Evolutionary conservation across 2,797 vertebrate species (phyloP).

Genomic region (Acomys russatus): DNA sequence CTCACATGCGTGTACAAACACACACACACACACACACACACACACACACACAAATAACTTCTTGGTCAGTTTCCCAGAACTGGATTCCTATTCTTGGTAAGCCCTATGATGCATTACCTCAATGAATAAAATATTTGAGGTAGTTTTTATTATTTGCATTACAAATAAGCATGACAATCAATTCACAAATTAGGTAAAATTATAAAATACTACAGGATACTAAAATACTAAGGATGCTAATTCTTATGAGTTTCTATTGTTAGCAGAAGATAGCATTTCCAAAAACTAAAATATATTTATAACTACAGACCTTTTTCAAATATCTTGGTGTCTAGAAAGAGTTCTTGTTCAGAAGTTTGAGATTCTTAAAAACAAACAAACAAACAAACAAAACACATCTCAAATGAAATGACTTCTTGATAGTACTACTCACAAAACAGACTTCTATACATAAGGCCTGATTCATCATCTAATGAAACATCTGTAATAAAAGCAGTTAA

Average conservation of each 20-base stretch:
- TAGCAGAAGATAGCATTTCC: conserved; percentile 24
- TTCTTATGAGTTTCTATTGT: conserved; percentile 44
- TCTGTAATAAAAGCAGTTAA: conserved; percentile 1
- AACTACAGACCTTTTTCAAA: conserved; percentile 91
- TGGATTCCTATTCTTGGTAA: conserved; percentile 21
- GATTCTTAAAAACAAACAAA: conserved; percentile 85
- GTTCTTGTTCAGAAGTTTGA: conserved; percentile 90
- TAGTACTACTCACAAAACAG: background rate
- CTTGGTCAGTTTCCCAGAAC: conserved; percentile 34
- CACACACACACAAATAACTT: background rate
- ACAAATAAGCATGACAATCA: conserved; percentile 36
- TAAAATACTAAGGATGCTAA: conserved; percentile 30
- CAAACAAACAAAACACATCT: conserved; percentile 59
- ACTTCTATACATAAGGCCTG: conserved; percentile 26
- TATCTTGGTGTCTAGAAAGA: conserved; percentile 91
- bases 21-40: no score
- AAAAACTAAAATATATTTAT: conserved; percentile 61
- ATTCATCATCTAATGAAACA: conserved; percentile 34
- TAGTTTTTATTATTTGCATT: conserved; percentile 56
- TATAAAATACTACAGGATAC: conserved; percentile 16
- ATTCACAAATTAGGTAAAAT: conserved; percentile 31
- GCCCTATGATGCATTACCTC: conserved; percentile 19
- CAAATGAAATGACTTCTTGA: conserved; percentile 42
- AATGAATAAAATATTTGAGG: conserved; percentile 2
- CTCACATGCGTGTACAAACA: background rate